Percentiles rank a stretch among this genome's conserved stretches.
Evolutionary conservation across 2,888 invertebrate genomes (phyloP).

Genomic region (Sarcophaga caerulescens): DNA sequence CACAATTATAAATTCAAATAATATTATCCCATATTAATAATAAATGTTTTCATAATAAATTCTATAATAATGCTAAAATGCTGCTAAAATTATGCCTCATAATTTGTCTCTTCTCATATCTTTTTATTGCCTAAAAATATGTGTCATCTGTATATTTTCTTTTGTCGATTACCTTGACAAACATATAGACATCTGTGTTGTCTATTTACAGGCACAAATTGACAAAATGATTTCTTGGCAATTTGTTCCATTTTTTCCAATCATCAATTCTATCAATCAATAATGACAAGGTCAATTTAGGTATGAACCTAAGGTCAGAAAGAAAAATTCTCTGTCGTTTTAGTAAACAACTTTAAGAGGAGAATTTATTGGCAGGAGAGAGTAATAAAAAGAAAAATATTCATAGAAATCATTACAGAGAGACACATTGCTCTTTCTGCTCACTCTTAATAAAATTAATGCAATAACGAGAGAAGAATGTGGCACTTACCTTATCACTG

Average conservation of each 20-base stretch:
- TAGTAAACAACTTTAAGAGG: constrained; percentile 12
- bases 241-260: not conserved
- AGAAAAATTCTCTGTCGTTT: not conserved
- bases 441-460: not conserved
- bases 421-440: not conserved
- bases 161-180: not conserved
- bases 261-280: constrained; percentile 2
- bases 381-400: constrained; percentile 17
- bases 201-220: not conserved
- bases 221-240: not conserved
- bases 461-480: not conserved
- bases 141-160: not conserved
- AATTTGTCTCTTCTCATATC: not conserved
- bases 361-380: not conserved
- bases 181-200: not conserved
- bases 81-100: not conserved
- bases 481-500: constrained; percentile 88
- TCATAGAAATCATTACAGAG: not conserved
- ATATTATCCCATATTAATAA: no score
- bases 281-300: constrained; percentile 10
- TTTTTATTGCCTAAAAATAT: not conserved
- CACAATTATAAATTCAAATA: no score
- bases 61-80: no score
- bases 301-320: not conserved
- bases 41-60: no score